phyloP scores from a whole-genome alignment of 2,888 invertebrate species.

The Incurvaria masculella region DNA sequence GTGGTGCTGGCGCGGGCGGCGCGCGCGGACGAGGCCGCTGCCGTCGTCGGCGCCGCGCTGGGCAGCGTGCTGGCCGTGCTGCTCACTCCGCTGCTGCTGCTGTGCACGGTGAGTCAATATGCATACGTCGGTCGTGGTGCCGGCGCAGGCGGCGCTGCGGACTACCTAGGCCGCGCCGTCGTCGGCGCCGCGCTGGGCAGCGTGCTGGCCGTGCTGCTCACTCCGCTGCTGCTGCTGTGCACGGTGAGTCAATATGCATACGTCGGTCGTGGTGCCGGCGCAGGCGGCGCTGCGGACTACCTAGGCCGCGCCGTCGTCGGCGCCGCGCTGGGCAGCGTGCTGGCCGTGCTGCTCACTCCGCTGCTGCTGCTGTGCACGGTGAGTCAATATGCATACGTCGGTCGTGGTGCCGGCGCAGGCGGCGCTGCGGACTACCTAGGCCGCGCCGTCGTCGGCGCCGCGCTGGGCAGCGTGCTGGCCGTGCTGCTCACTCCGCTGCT shows the following conservation, averaged over 20 bases:
- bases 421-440: slow-evolving; percentile 13
- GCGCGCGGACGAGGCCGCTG: background rate
- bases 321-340: slow-evolving; percentile 23
- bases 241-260: too few species aligned
- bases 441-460: slow-evolving; percentile 13
- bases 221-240: slow-evolving; percentile 27
- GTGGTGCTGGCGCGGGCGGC: slow-evolving; percentile 18
- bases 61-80: slow-evolving; percentile 28
- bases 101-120: slow-evolving; percentile 19
- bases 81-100: slow-evolving; percentile 25
- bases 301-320: background rate
- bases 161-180: background rate
- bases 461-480: slow-evolving; percentile 24
- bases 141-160: slow-evolving; percentile 16
- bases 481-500: slow-evolving; percentile 27
- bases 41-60: slow-evolving; percentile 16
- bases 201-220: slow-evolving; percentile 26
- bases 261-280: slow-evolving; percentile 11
- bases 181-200: slow-evolving; percentile 21
- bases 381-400: background rate
- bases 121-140: slow-evolving; percentile 10
- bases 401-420: slow-evolving; percentile 15
- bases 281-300: slow-evolving; percentile 15
- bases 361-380: slow-evolving; percentile 25
- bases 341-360: slow-evolving; percentile 27